These are phyloP conservation scores for Plectropomus leopardus DNA, from an alignment of 2,113 vertebrate species.

Conservation along the genomic window DNA sequence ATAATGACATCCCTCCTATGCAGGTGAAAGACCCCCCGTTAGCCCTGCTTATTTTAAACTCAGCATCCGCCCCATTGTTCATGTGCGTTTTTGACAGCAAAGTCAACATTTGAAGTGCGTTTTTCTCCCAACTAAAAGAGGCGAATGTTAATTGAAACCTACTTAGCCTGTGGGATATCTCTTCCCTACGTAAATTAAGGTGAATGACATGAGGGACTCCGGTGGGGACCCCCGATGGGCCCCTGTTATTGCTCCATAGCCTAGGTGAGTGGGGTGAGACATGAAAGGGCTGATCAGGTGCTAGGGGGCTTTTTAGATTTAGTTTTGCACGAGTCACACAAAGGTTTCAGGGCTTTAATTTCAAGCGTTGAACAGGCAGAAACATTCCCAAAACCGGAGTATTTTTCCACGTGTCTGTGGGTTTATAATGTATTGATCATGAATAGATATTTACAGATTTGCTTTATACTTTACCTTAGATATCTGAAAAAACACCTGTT, in stretches of 20 bases:
- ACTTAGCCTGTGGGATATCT: conserved; percentile 53
- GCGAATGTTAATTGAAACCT: conserved; percentile 74
- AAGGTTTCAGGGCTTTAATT: not conserved
- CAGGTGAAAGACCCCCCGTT: conserved; percentile 79
- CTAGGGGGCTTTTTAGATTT: conserved; percentile 26
- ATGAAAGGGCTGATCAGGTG: conserved; percentile 56
- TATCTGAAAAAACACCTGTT: not conserved
- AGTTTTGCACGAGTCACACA: conserved; percentile 1
- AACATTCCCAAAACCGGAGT: not conserved
- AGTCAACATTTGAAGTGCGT: conserved; percentile 77
- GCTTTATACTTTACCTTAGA: too few species aligned
- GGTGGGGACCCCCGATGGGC: conserved; percentile 26
- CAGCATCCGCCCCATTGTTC: conserved; percentile 63
- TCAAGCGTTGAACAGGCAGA: not conserved
- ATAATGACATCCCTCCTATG: conserved; percentile 68
- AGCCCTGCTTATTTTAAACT: conserved; percentile 70
- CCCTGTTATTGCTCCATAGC: conserved; percentile 7
- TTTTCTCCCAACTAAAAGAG: conserved; percentile 52
- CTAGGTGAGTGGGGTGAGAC: conserved; percentile 38
- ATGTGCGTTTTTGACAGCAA: conserved; percentile 46
- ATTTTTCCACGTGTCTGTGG: too few species aligned
- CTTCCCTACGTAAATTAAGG: conserved; percentile 60
- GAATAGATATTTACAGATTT: not conserved
- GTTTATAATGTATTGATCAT: too few species aligned
- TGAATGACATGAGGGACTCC: conserved; percentile 54